These are phyloP conservation scores for Helicolenus hilgendorfi DNA, from an alignment of 2,797 vertebrate genomes.

Conservation along the genomic window DNA sequence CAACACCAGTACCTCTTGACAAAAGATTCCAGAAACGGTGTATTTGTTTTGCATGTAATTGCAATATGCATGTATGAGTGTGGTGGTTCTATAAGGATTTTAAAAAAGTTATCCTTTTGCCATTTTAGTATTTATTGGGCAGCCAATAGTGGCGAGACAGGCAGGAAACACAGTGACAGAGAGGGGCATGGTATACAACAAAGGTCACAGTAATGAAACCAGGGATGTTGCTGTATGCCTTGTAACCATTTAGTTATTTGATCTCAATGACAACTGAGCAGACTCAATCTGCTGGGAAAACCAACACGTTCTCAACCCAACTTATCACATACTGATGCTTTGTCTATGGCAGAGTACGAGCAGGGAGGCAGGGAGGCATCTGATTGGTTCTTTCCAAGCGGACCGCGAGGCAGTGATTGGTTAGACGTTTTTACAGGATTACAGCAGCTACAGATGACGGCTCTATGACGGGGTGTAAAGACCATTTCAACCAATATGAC, in stretches of 20 bases:
- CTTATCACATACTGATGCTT: accelerated
- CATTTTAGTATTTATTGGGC: neutral
- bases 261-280: neutral
- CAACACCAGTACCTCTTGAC: neutral
- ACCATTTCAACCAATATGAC: too few relatives aligned
- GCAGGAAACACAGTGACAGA: neutral
- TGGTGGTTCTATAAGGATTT: neutral
- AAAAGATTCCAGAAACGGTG: neutral
- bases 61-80: neutral
- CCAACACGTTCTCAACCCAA: too few relatives aligned
- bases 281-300: neutral
- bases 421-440: too few relatives aligned
- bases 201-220: neutral
- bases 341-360: too few relatives aligned
- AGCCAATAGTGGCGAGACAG: neutral
- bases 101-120: too few relatives aligned
- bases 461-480: too few relatives aligned
- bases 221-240: neutral
- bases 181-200: neutral
- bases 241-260: neutral
- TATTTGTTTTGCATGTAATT: neutral
- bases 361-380: too few relatives aligned
- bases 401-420: too few relatives aligned
- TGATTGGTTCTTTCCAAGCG: too few relatives aligned
- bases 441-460: too few relatives aligned